Base-by-base conservation (phyloP, 2,113 vertebrate genomes). In the Chaetodon trifascialis region DNA sequence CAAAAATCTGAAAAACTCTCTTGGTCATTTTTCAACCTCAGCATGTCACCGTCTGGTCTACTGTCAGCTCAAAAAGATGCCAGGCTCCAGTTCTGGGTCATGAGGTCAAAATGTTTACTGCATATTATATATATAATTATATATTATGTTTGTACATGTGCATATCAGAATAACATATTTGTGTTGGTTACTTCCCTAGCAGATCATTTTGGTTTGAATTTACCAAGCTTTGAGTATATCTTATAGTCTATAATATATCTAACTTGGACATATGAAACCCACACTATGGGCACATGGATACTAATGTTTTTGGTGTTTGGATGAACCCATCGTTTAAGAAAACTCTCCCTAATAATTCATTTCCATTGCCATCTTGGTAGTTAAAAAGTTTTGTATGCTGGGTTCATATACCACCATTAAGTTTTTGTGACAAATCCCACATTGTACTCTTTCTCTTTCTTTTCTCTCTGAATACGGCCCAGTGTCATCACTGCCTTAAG, bases 401-500 rank as follows among this genome's bases (percentile, higher is more conserved):
- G 70, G 17, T 65, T 83, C 52, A 51, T 62, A 66, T 5, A 70
- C 42, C 11, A 52, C 60, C 72, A 85, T 87, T 71, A 80, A 86
- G 46, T 30, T 82, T 70, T 82, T 70, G 65, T 67, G 76, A 88
- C 82, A 91, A 86, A 86, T 87, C 64, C 4, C 75, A 76, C 77
- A 80, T 83, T 88, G 83, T 86, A 25, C 62, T 85, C 67, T 84
- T 81, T 86, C 70, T 80, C 62, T 67, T n/a, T 62, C 84, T 74
- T 75, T 79, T 67, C 19, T 62, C 84, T 74, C 77, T 79, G 76
- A 84, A 86, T 82, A 55, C 73, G 83, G 63, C 59, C 59, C 88
- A 36, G 64, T 92, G 82, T 88, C 79, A 84, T 86, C 76, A 5
- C 86, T 62, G 81, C 79, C 83, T 79, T 23, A 56, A 83, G 86